Evolutionary conservation across 2,888 invertebrate species (phyloP).

Genomic region (Lasioglossum vierecki): DNA sequence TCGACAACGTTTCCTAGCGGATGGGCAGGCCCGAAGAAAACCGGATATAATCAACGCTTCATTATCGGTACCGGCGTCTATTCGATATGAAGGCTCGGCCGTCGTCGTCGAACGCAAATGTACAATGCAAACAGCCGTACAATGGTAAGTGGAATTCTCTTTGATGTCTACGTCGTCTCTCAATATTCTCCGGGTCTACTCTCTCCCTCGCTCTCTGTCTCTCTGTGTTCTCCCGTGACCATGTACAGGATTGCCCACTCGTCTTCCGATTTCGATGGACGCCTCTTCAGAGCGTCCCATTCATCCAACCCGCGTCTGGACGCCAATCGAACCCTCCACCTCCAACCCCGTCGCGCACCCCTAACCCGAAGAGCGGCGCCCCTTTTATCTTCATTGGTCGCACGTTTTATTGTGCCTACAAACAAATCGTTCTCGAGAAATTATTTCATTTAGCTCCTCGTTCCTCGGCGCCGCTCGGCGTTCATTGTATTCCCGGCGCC

Average conservation of each 20-base stretch:
- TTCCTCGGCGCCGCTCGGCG: background rate
- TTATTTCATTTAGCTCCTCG: conserved; percentile 64
- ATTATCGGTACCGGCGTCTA: conserved; percentile 33
- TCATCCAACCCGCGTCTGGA: conserved; percentile 62
- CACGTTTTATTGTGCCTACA: conserved; percentile 50
- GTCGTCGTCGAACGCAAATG: conserved; percentile 61
- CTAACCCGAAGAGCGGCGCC: conserved; percentile 4
- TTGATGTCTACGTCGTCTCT: conserved; percentile 64
- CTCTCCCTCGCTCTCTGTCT: background rate
- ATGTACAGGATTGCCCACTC: conserved; percentile 68
- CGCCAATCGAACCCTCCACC: conserved; percentile 49
- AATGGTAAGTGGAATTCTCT: conserved; percentile 67
- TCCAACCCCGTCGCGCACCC: background rate
- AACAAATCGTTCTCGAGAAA: conserved; percentile 60
- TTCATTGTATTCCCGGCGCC: conserved; percentile 28
- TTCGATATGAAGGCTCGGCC: conserved; percentile 13
- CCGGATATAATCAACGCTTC: conserved; percentile 36
- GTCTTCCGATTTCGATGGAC: conserved; percentile 72
- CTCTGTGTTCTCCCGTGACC: conserved; percentile 42
- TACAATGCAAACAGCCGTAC: conserved; percentile 66
- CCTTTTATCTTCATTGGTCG: conserved; percentile 55
- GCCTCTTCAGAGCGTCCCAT: conserved; percentile 66
- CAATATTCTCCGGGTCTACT: conserved; percentile 67
- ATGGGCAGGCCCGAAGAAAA: background rate
- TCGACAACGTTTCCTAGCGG: background rate